Conservation (phyloP, 2,797 vertebrate species). For the Sebastes trivittatus region DNA sequence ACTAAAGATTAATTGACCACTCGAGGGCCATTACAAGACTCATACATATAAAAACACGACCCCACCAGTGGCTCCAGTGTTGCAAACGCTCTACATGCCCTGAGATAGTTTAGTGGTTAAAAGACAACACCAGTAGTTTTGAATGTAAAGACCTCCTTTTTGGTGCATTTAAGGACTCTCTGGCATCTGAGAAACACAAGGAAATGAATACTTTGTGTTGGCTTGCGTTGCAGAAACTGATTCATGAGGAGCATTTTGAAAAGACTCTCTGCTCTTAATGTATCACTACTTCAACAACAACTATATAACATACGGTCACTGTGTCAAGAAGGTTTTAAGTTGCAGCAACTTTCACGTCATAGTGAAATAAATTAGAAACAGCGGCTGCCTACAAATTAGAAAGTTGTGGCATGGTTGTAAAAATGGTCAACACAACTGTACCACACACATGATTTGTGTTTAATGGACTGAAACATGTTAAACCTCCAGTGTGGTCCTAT, state of each 20-base stretch:
- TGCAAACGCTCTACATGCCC: not conserved
- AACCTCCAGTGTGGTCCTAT: not conserved
- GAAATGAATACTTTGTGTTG: not conserved
- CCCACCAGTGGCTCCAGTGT: not conserved
- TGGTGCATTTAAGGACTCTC: constrained; percentile 6
- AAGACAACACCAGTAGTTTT: not conserved
- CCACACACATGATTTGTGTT: not conserved
- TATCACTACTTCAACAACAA: not conserved
- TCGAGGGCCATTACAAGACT: constrained; percentile 5
- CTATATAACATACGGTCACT: not conserved
- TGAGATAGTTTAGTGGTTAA: not conserved
- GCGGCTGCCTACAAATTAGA: not conserved
- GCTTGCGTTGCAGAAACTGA: not conserved
- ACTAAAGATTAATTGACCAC: constrained; percentile 11
- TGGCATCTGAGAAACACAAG: not conserved
- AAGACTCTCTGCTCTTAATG: not conserved
- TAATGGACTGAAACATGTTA: not conserved
- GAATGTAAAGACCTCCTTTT: not conserved
- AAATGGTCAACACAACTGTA: not conserved
- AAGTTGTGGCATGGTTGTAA: not conserved
- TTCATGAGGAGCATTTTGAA: not conserved
- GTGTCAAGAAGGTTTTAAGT: not conserved
- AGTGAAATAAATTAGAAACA: not conserved
- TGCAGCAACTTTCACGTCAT: not conserved
- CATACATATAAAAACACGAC: not conserved